These are phyloP conservation scores for Cettia cetti DNA, from an alignment of 2,113 vertebrate genomes.

Conservation along the genomic window DNA sequence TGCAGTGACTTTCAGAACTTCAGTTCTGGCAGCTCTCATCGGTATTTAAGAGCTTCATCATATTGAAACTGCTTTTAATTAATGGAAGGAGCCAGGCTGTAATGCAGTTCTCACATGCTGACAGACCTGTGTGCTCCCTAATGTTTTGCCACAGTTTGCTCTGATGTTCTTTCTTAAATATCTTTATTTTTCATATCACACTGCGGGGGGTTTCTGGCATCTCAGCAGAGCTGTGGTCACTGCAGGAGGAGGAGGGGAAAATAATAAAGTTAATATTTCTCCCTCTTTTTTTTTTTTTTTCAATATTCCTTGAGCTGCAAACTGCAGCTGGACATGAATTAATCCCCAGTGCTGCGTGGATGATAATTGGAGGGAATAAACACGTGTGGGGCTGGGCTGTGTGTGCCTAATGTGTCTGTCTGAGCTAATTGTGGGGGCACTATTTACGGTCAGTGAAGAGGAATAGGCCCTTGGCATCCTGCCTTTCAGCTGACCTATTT, in stretches of 20 bases:
- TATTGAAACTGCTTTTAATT: background rate
- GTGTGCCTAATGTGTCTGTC: background rate
- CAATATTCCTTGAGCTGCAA: background rate
- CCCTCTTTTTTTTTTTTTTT: background rate
- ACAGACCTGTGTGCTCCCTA: background rate
- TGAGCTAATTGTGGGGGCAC: background rate
- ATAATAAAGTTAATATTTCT: background rate
- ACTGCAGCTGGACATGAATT: background rate
- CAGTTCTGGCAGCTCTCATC: background rate
- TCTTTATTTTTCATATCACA: background rate
- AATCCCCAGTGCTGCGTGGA: background rate
- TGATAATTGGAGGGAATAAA: background rate
- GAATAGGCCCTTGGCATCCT: background rate
- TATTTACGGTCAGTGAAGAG: background rate
- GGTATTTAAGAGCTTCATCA: background rate
- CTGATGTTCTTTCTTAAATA: background rate
- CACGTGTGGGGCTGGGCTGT: background rate
- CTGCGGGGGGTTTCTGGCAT: background rate
- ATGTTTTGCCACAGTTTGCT: background rate
- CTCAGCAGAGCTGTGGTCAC: background rate
- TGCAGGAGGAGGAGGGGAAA: background rate
- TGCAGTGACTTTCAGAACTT: background rate
- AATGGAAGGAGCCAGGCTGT: background rate
- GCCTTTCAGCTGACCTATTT: background rate
- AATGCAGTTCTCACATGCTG: background rate